phyloP scores from a whole-genome alignment of 2,797 vertebrate species.

The Malurus splendens region DNA sequence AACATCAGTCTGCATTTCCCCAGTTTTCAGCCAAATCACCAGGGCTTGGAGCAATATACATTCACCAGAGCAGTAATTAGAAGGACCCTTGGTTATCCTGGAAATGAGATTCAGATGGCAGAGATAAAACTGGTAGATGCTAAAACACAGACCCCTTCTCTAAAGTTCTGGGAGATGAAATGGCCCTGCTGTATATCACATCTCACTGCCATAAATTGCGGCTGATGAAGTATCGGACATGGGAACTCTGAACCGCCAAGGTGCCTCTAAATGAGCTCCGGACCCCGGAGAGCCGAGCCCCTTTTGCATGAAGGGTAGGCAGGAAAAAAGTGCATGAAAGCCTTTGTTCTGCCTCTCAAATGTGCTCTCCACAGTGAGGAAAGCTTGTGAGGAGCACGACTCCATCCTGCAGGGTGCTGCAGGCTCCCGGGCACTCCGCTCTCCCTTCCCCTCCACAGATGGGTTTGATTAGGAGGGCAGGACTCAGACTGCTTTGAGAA shows the following conservation, averaged over 20 bases:
- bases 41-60: background rate
- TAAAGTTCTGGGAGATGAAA: constrained; percentile 63
- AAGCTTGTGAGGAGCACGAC: background rate
- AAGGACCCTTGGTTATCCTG: constrained; percentile 54
- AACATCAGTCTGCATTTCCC: constrained; percentile 10
- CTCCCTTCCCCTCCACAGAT: background rate
- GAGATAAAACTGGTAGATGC: constrained; percentile 67
- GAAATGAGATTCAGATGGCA: constrained; percentile 71
- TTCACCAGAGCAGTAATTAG: constrained; percentile 55
- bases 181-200: constrained; percentile 73
- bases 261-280: constrained; percentile 58
- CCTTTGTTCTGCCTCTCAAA: background rate
- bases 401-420: background rate
- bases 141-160: constrained; percentile 57
- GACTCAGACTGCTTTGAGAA: background rate
- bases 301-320: constrained; percentile 10
- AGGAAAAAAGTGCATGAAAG: background rate
- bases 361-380: rapidly evolving
- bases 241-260: constrained; percentile 61
- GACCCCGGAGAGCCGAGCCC: constrained; percentile 13
- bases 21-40: background rate
- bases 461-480: background rate
- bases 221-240: constrained; percentile 62
- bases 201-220: constrained; percentile 71
- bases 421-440: background rate